Evolutionary conservation across 2,113 vertebrate species (phyloP).

Genomic region (Poeciliopsis turrubarensis): DNA sequence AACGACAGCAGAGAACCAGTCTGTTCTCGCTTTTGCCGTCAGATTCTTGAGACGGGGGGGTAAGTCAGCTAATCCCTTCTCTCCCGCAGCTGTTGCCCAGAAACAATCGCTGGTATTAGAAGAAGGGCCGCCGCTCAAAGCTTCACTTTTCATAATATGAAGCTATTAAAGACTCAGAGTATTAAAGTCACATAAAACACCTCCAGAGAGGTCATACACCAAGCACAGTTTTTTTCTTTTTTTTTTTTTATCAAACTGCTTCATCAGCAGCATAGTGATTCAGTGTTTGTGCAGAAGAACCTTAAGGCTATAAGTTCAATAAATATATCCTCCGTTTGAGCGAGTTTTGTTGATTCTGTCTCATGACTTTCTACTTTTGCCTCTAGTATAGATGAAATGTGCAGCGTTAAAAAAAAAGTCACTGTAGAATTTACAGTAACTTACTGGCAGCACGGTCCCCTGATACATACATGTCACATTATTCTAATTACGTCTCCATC

Average conservation of each 20-base stretch:
- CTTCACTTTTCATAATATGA: slow-evolving; percentile 29
- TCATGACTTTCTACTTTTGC: not conserved
- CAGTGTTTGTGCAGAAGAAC: not conserved
- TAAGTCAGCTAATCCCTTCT: slow-evolving; percentile 37
- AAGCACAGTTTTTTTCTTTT: not conserved
- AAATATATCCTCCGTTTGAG: not conserved
- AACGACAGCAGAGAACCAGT: too few relatives aligned
- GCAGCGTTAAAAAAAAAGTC: too few relatives aligned
- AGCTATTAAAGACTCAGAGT: slow-evolving; percentile 17
- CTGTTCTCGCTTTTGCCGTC: slow-evolving; percentile 9
- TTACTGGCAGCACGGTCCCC: not conserved
- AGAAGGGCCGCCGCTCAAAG: slow-evolving; percentile 42
- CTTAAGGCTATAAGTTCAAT: not conserved
- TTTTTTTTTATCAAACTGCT: slow-evolving; percentile 20
- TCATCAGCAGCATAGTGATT: slow-evolving; percentile 43
- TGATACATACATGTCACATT: not conserved
- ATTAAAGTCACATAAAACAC: slow-evolving; percentile 39
- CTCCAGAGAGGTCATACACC: not conserved
- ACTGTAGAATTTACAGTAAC: too few relatives aligned
- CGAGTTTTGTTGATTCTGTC: not conserved
- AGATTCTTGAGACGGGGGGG: slow-evolving; percentile 29
- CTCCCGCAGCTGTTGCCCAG: slow-evolving; percentile 17
- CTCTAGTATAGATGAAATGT: not conserved
- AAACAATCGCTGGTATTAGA: slow-evolving; percentile 52
- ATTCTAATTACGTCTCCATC: not conserved